A percentile compares a stretch with the other conserved stretches of the same genome.
Evolutionary conservation across 2,888 invertebrate genomes (phyloP).

Genomic region (Carcina quercana): DNA sequence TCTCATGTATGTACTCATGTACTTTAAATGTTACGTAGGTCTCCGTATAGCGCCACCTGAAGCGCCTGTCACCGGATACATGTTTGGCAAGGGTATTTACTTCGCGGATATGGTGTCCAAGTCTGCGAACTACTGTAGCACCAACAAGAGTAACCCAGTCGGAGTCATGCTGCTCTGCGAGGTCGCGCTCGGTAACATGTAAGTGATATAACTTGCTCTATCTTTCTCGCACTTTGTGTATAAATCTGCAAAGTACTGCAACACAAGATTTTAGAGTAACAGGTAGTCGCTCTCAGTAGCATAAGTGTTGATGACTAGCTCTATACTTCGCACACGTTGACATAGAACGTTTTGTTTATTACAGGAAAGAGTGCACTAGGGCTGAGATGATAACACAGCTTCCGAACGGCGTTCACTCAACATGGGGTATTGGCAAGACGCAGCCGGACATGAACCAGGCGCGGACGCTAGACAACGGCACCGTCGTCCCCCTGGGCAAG

Average conservation of each 20-base stretch:
- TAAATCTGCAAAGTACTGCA: too few relatives aligned
- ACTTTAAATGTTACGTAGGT: too few relatives aligned
- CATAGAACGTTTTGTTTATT: too few relatives aligned
- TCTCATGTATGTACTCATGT: too few relatives aligned
- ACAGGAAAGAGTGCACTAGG: conserved; percentile 81
- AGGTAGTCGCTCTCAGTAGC: background rate
- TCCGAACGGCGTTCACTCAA: conserved; percentile 89
- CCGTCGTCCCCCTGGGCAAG: conserved; percentile 86
- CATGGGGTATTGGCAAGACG: conserved; percentile 90
- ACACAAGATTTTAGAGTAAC: too few relatives aligned
- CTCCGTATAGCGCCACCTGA: conserved; percentile 98
- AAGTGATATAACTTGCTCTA: too few relatives aligned
- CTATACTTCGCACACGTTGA: background rate
- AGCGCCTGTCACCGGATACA: conserved; percentile 95
- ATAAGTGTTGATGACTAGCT: background rate
- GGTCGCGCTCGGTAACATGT: conserved; percentile 95
- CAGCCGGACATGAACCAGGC: conserved; percentile 83
- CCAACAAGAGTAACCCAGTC: conserved; percentile 78
- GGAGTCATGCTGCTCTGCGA: conserved; percentile 95
- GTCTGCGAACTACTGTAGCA: conserved; percentile 96
- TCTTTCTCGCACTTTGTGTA: too few relatives aligned
- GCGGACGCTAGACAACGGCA: conserved; percentile 76
- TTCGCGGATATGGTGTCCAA: conserved; percentile 99
- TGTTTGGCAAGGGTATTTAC: conserved; percentile 99
- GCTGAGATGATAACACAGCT: conserved; percentile 86